Evolutionary conservation across 2,888 invertebrate genomes (phyloP).

Genomic region (Polydrusus pterygomalis): DNA sequence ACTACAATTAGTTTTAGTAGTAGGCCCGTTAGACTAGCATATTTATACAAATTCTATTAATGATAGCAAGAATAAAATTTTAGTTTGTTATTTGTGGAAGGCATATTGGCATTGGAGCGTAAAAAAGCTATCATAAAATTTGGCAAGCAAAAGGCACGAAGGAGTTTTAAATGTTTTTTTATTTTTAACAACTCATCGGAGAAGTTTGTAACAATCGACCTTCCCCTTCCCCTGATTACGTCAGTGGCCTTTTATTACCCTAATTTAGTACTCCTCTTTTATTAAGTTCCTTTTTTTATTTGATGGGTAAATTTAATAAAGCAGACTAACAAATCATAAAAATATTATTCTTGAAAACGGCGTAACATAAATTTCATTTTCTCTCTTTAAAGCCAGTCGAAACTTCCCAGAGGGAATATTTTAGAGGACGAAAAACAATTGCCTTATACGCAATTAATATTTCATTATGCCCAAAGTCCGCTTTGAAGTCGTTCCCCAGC

Average conservation of each 20-base stretch:
- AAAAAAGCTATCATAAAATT: too few relatives aligned
- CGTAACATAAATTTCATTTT: constrained; percentile 20
- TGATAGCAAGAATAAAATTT: too few relatives aligned
- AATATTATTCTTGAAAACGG: constrained; percentile 22
- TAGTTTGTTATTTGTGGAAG: too few relatives aligned
- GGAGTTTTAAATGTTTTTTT: too few relatives aligned
- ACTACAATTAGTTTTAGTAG: too few relatives aligned
- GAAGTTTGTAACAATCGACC: not conserved
- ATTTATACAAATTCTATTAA: too few relatives aligned
- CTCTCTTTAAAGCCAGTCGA: constrained; percentile 7
- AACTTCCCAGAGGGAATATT: constrained; percentile 15
- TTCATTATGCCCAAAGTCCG: constrained; percentile 26
- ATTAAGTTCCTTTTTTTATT: constrained; percentile 8
- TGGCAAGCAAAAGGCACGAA: too few relatives aligned
- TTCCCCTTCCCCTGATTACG: not conserved
- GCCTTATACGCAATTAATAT: constrained; percentile 18
- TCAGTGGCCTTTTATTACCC: constrained; percentile 12
- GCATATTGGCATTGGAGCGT: too few relatives aligned
- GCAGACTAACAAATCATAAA: constrained; percentile 24
- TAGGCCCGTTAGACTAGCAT: too few relatives aligned
- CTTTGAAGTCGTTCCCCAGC: constrained; percentile 17
- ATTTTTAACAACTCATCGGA: not conserved
- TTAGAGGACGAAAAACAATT: constrained; percentile 27
- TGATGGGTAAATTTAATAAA: constrained; percentile 26
- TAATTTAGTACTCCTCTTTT: constrained; percentile 14